These are phyloP conservation scores for Acrocyrtus sp. DNA, from an alignment of 2,888 invertebrate species.

Conservation along the genomic window DNA sequence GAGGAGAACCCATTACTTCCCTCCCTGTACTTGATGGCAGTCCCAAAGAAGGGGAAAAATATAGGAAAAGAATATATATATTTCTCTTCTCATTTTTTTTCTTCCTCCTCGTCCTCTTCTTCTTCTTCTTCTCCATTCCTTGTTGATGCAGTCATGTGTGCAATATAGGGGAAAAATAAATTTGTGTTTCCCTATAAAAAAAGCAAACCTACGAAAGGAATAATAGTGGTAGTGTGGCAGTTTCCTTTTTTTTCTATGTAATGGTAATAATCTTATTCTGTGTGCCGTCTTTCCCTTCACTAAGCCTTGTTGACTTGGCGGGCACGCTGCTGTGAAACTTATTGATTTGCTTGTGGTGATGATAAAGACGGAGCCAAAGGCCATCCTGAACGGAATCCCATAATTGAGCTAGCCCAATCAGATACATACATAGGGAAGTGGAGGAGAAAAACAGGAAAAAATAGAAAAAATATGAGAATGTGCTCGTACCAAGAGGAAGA, in stretches of 20 bases:
- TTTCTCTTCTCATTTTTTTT: not conserved
- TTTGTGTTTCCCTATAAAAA: no score
- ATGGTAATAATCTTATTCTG: no score
- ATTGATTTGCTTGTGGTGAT: slow-evolving; percentile 62
- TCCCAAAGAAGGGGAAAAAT: no score
- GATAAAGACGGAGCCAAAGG: slow-evolving; percentile 63
- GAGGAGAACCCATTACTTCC: slow-evolving; percentile 50
- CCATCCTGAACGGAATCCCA: slow-evolving; percentile 61
- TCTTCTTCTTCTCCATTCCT: no score
- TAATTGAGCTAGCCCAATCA: slow-evolving; percentile 57
- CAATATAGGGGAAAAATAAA: not conserved
- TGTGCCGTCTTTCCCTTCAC: no score
- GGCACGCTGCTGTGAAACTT: slow-evolving; percentile 61
- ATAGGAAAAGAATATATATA: no score
- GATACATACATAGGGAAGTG: slow-evolving; percentile 37
- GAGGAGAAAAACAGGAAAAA: slow-evolving; percentile 33
- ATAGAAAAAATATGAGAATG: slow-evolving; percentile 15
- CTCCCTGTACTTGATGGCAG: no score
- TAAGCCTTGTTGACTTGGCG: slow-evolving; percentile 44
- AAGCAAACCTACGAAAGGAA: no score
- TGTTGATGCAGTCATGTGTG: no score
- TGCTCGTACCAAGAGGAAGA: slow-evolving; percentile 46
- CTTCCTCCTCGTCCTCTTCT: not conserved
- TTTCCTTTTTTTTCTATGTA: no score
- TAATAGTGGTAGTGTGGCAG: no score